Conservation (phyloP, 2,888 invertebrate genomes). For the Calliopum simillimum region DNA sequence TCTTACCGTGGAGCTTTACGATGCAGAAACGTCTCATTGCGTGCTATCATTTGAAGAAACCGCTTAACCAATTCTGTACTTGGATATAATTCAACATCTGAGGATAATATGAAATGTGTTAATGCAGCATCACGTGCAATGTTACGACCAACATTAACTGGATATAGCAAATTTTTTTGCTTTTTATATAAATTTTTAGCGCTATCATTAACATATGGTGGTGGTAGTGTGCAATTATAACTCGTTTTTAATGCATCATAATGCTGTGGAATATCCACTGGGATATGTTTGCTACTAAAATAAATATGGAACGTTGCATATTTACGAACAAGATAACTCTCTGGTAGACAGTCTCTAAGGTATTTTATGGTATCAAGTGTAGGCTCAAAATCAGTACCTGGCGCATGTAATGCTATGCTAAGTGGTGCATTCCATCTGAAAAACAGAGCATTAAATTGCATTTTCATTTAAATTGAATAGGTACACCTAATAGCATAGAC, state of each 20-base stretch:
- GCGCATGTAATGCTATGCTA: slow-evolving; percentile 88
- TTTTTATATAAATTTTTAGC: slow-evolving; percentile 80
- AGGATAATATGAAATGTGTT: slow-evolving; percentile 85
- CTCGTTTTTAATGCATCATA: slow-evolving; percentile 72
- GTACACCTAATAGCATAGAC: too few relatives aligned
- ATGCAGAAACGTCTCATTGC: slow-evolving; percentile 75
- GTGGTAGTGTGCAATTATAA: slow-evolving; percentile 78
- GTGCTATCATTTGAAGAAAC: slow-evolving; percentile 87
- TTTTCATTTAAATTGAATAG: too few relatives aligned
- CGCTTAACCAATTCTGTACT: slow-evolving; percentile 82
- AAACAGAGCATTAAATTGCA: slow-evolving; percentile 2
- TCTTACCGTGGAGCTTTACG: slow-evolving; percentile 70
- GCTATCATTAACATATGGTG: slow-evolving; percentile 78
- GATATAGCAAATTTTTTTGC: slow-evolving; percentile 84
- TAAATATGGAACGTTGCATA: slow-evolving; percentile 90
- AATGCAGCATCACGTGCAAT: slow-evolving; percentile 86
- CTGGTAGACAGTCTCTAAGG: slow-evolving; percentile 79
- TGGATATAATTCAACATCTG: slow-evolving; percentile 92
- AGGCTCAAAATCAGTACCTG: slow-evolving; percentile 82
- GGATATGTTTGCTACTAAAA: slow-evolving; percentile 88
- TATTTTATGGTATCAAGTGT: slow-evolving; percentile 85
- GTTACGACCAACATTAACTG: slow-evolving; percentile 90
- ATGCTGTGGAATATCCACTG: slow-evolving; percentile 77
- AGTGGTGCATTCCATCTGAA: slow-evolving; percentile 86
- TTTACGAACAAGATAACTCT: slow-evolving; percentile 76